phyloP scores from a whole-genome alignment of 1,140 invertebrate species.

The Cataglyphis hispanica region DNA sequence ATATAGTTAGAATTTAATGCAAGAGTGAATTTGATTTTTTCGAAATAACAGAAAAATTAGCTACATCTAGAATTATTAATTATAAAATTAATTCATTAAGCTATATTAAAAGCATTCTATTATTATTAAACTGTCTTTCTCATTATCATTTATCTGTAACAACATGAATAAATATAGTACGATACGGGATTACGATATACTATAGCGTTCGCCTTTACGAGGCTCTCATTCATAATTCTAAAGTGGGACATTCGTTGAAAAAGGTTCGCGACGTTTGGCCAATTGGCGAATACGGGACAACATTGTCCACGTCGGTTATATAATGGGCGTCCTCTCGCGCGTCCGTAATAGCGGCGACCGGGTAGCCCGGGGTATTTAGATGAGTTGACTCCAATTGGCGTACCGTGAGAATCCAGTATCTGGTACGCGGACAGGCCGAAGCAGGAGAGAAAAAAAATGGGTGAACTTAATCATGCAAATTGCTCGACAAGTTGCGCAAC shows the following conservation, averaged over 20 bases:
- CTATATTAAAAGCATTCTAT: background rate
- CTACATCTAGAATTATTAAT: too few relatives aligned
- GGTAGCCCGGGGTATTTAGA: slow-evolving; percentile 76
- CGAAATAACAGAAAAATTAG: background rate
- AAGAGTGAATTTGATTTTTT: background rate
- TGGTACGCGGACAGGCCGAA: slow-evolving; percentile 68
- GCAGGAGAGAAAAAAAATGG: slow-evolving; percentile 63
- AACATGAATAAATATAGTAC: background rate
- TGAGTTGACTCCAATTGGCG: slow-evolving; percentile 78
- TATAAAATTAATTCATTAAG: too few relatives aligned
- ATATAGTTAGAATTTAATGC: background rate
- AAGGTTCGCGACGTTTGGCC: slow-evolving; percentile 52
- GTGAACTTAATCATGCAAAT: slow-evolving; percentile 77
- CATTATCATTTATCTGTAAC: background rate
- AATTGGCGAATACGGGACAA: slow-evolving; percentile 73
- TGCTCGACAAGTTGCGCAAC: slow-evolving; percentile 68
- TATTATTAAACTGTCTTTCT: background rate
- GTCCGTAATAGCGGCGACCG: slow-evolving; percentile 64
- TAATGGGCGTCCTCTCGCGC: slow-evolving; percentile 66
- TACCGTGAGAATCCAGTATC: slow-evolving; percentile 78
- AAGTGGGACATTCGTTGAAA: slow-evolving; percentile 47
- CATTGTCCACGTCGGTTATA: slow-evolving; percentile 74
- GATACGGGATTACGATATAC: background rate
- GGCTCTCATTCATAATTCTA: slow-evolving; percentile 50
- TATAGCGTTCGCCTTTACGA: slow-evolving; percentile 17